Conservation (phyloP, 2,888 invertebrate species). For the Drosophila glabriapex region DNA sequence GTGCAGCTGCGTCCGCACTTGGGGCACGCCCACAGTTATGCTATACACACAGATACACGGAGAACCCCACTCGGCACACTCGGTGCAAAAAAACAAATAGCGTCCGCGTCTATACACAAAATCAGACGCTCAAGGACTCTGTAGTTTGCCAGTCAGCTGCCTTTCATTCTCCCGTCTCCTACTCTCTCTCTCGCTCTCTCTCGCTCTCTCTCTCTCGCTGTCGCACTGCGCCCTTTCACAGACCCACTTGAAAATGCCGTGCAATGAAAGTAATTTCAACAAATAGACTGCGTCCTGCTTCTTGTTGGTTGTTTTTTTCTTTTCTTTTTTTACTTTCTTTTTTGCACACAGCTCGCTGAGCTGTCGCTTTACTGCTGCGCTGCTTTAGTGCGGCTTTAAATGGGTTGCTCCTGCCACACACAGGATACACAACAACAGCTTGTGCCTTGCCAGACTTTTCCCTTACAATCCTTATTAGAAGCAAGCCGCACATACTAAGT, state of each 20-base stretch:
- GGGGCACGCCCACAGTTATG: conserved; percentile 34
- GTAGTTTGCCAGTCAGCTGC: conserved; percentile 51
- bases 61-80: conserved; percentile 36
- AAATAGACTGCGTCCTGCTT: conserved; percentile 69
- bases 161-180: conserved; percentile 1
- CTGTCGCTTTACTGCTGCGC: conserved; percentile 15
- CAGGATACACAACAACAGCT: conserved; percentile 12
- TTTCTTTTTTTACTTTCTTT: conserved; percentile 5
- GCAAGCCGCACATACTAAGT: not conserved
- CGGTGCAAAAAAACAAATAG: conserved; percentile 68
- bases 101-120: conserved; percentile 80
- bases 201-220: conserved; percentile 16
- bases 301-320: conserved; percentile 35
- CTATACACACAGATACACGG: conserved; percentile 11
- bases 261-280: conserved; percentile 81
- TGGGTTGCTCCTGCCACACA: conserved; percentile 11
- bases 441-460: conserved; percentile 5
- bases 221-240: conserved; percentile 16
- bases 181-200: conserved; percentile 7
- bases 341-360: conserved; percentile 30
- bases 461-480: conserved; percentile 10
- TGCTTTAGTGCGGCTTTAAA: conserved; percentile 8
- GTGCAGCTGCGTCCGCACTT: conserved; percentile 7
- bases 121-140: conserved; percentile 84
- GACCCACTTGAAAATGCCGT: conserved; percentile 63